Evolutionary conservation across 2,113 vertebrate species (phyloP).

Genomic region (Syngnathoides biaculeatus): DNA sequence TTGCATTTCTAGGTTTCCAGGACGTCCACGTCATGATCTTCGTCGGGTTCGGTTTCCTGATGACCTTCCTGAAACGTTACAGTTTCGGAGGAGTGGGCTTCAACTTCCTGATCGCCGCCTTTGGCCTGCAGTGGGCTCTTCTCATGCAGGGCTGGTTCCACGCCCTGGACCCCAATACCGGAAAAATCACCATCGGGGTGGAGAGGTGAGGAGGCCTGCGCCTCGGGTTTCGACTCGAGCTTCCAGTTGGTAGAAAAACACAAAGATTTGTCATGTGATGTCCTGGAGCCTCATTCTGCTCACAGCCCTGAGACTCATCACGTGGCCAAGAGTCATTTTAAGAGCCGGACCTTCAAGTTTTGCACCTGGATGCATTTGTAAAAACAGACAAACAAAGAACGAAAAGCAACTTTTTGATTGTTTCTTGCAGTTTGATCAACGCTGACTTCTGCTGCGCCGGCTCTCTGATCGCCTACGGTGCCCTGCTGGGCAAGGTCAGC

Average conservation of each 20-base stretch:
- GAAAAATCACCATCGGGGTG: conserved; percentile 81
- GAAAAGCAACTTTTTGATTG: neutral
- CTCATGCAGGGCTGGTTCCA: conserved; percentile 97
- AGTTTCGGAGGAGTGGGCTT: conserved; percentile 88
- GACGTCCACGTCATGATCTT: conserved; percentile 98
- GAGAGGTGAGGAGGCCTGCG: conserved; percentile 74
- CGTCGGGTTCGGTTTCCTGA: conserved; percentile 95
- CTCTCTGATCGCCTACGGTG: conserved; percentile 90
- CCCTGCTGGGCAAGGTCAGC: conserved; percentile 89
- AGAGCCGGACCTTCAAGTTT: conserved; percentile 8
- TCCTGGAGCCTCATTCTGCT: neutral
- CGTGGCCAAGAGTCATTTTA: neutral
- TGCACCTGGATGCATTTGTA: neutral
- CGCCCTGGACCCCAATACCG: conserved; percentile 52
- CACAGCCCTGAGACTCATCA: neutral
- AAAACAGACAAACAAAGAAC: too few species aligned
- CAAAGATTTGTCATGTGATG: neutral
- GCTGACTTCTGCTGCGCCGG: conserved; percentile 94
- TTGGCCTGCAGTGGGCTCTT: conserved; percentile 96
- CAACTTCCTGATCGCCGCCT: conserved; percentile 92
- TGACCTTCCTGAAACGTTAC: conserved; percentile 93
- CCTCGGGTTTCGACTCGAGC: neutral
- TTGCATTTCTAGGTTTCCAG: conserved; percentile 82
- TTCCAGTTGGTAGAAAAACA: neutral
- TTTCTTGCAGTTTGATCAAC: conserved; percentile 82